phyloP scores from a whole-genome alignment of 2,888 invertebrate genomes.

The Trachelus iudaicus region DNA sequence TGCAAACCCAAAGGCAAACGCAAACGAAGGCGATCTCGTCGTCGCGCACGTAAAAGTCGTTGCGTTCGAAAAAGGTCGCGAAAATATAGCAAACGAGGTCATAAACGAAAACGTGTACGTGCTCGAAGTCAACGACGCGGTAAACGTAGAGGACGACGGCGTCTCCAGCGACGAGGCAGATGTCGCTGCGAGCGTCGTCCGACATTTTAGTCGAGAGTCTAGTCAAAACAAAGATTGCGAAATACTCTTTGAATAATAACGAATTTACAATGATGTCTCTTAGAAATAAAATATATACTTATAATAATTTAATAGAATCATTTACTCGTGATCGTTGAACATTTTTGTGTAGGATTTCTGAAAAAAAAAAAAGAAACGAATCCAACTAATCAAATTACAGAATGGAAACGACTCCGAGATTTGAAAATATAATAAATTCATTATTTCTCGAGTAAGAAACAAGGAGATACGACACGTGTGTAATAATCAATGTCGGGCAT shows the following conservation, averaged over 20 bases:
- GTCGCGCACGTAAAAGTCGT: neutral
- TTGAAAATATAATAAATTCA: constrained; percentile 25
- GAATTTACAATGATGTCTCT: too few species aligned
- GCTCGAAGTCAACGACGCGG: neutral
- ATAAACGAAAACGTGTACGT: neutral
- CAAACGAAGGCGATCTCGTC: neutral
- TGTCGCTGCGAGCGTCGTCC: neutral
- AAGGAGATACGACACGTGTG: constrained; percentile 55
- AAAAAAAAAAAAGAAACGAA: too few species aligned
- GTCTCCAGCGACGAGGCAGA: neutral
- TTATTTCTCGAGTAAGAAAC: constrained; percentile 34
- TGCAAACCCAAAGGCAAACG: neutral
- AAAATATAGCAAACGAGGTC: neutral
- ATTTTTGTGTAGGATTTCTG: too few species aligned
- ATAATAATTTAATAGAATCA: too few species aligned
- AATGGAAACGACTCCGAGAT: too few species aligned
- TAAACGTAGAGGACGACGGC: neutral
- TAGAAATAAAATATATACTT: too few species aligned
- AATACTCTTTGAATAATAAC: too few species aligned
- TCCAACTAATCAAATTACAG: too few species aligned
- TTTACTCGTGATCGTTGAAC: too few species aligned
- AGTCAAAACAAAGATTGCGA: too few species aligned
- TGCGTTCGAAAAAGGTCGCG: neutral
- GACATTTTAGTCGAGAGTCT: too few species aligned
- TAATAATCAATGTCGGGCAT: constrained; percentile 59